phyloP scores from a whole-genome alignment of 2,888 invertebrate genomes.

The Ophion ventricosus region DNA sequence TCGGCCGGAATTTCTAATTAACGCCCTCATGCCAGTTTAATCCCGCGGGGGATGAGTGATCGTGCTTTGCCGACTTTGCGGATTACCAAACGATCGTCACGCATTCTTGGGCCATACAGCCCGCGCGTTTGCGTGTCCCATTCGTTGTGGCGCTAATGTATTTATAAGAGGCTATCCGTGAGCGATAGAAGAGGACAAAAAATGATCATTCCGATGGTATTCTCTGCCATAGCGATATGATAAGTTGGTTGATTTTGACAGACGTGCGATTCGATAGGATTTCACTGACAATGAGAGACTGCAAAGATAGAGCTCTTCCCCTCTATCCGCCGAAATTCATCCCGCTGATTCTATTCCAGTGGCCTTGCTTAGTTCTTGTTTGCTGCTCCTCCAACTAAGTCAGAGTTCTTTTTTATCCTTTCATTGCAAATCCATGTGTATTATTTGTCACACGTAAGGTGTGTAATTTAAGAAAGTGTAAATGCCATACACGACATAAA shows the following conservation, averaged over 20 bases:
- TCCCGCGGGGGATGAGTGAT: slow-evolving; percentile 55
- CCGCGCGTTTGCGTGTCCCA: slow-evolving; percentile 8
- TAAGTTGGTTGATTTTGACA: slow-evolving; percentile 15
- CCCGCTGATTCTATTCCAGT: not conserved
- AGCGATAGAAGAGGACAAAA: slow-evolving; percentile 19
- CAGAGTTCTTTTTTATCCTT: no score
- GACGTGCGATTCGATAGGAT: not conserved
- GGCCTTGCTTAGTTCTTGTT: no score
- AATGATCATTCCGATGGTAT: slow-evolving; percentile 1
- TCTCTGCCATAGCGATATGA: slow-evolving; percentile 1
- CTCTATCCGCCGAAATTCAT: no score
- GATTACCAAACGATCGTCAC: slow-evolving; percentile 44
- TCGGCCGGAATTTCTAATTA: slow-evolving; percentile 66
- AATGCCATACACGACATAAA: no score
- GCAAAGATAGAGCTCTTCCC: no score
- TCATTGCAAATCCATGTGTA: no score
- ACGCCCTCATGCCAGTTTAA: slow-evolving; percentile 59
- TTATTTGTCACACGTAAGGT: no score
- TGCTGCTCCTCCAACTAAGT: no score
- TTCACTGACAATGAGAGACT: no score
- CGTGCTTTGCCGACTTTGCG: slow-evolving; percentile 49
- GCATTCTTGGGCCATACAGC: slow-evolving; percentile 20
- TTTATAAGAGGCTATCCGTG: not conserved
- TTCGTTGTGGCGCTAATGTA: slow-evolving; percentile 1
- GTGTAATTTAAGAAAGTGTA: no score